These are phyloP conservation scores for Aethes cnicana DNA, from an alignment of 2,888 invertebrate species.

Conservation along the genomic window DNA sequence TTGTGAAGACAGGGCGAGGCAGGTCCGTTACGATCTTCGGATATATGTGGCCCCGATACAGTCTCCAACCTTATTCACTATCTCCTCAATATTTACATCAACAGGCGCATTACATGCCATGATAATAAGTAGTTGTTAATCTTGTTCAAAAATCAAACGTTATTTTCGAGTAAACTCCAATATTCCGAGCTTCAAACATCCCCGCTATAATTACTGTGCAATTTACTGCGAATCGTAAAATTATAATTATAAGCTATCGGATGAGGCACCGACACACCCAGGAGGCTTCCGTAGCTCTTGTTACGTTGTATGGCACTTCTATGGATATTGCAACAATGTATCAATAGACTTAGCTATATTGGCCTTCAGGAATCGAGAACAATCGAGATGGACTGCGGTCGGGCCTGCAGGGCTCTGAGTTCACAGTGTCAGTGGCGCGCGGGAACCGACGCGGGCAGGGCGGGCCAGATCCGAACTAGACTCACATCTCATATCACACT, in stretches of 20 bases:
- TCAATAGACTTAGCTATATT: not conserved
- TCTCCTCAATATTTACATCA: conserved; percentile 6
- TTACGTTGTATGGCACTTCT: conserved; percentile 3
- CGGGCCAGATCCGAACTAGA: conserved; percentile 6
- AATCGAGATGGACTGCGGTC: conserved; percentile 35
- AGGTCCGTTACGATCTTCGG: conserved; percentile 42
- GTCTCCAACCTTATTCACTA: conserved; percentile 12
- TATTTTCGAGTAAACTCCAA: not conserved
- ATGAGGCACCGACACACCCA: too few species aligned
- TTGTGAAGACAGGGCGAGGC: conserved; percentile 37
- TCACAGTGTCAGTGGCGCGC: conserved; percentile 32
- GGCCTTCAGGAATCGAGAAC: conserved; percentile 22
- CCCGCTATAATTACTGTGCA: too few species aligned
- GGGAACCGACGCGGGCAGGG: conserved; percentile 22
- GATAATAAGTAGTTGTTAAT: conserved; percentile 8
- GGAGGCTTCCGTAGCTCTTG: not conserved
- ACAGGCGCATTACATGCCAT: conserved; percentile 12
- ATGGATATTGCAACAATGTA: conserved; percentile 1
- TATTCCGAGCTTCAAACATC: too few species aligned
- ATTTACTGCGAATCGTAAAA: too few species aligned
- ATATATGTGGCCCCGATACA: conserved; percentile 42
- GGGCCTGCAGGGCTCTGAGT: conserved; percentile 27
- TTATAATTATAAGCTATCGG: too few species aligned
- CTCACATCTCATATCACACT: too few species aligned
- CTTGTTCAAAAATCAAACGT: conserved; percentile 2